Evolutionary conservation across 2,888 invertebrate species (phyloP), one percentile per base, ranked within the genome.

Genomic region (Chelonus formosanus): DNA sequence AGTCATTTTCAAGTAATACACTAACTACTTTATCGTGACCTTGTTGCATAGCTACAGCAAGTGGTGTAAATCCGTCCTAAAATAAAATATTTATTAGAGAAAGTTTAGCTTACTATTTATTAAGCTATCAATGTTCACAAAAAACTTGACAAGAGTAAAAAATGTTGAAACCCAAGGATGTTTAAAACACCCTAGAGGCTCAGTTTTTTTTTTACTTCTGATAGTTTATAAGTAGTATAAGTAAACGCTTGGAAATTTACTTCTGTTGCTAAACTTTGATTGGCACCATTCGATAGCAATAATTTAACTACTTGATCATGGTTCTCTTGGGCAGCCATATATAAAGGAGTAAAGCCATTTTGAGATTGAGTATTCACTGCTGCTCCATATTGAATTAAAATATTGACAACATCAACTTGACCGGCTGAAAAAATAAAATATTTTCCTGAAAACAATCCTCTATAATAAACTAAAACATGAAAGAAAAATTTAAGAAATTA

Each of bases 21-120:
- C 97, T 94, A 1, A 99, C 98, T 54, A 99, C 97, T 84, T 96
- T 92, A 81, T 98, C 98, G 86, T 98, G 98, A 0, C 94, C 94
- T 78, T 99, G 98, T 84, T 98, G 98, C 91, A 99, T 94, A n/a
- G 98, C 98, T 43, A 98, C 98, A 3, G 98, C 98, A 72, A 99
- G 86, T 0, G 98, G 98, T 31, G 98, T 98, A 86, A 98, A 98
- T 3, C 98, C 98, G 86, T 98, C 98, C 94, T 96, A 58, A 40
- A 53, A 57, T 56, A 48, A 36, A 35, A 32, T 34, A 6, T 54
- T 60, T 20, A 36, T 20, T 4, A 50, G n/a, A 32, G 7, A 32
- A 34, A 54, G 5, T n/a, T n/a, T 6, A 20, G 2, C 20, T 20
- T 20, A 20, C 20, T 20, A 20, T 20, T 20, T 20, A 20, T 20